Evolutionary conservation across 2,113 vertebrate genomes (phyloP).

Genomic region (Nothocercus nigrocapillus): DNA sequence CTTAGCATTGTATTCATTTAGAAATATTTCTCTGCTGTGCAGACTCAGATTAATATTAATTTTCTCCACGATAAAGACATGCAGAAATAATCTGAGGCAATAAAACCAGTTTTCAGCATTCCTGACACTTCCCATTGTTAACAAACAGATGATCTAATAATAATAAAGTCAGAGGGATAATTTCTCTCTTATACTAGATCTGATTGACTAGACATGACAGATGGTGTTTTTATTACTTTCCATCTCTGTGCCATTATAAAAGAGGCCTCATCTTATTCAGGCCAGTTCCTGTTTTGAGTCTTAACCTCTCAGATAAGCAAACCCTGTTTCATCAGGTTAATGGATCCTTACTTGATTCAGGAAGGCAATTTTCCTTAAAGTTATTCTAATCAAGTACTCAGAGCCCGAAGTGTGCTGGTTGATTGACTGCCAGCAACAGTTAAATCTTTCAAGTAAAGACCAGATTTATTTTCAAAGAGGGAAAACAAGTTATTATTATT

Average conservation of each 20-base stretch:
- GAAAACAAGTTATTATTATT: constrained; percentile 36
- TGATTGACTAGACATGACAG: constrained; percentile 66
- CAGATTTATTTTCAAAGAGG: constrained; percentile 55
- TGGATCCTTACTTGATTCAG: constrained; percentile 64
- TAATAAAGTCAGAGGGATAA: constrained; percentile 45
- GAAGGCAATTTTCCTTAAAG: constrained; percentile 62
- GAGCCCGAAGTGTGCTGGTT: constrained; percentile 28
- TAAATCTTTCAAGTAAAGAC: constrained; percentile 26
- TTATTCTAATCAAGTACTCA: constrained; percentile 66
- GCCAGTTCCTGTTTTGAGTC: constrained; percentile 35
- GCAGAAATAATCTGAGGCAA: constrained; percentile 52
- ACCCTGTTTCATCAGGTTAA: constrained; percentile 61
- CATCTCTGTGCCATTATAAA: background rate
- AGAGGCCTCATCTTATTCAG: constrained; percentile 44
- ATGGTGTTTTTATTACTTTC: constrained; percentile 62
- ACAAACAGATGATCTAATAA: constrained; percentile 39
- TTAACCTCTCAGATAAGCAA: constrained; percentile 60
- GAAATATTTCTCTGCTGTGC: constrained; percentile 19
- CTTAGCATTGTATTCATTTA: background rate
- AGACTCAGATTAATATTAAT: constrained; percentile 49
- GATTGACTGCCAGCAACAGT: constrained; percentile 3
- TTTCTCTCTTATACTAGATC: constrained; percentile 19
- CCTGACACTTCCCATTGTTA: constrained; percentile 63
- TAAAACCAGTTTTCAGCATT: constrained; percentile 51
- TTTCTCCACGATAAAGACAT: constrained; percentile 36